Evolutionary conservation across 2,797 vertebrate genomes (phyloP), one percentile per base, ranked within the genome.

Genomic region (Pangasius macronema): DNA sequence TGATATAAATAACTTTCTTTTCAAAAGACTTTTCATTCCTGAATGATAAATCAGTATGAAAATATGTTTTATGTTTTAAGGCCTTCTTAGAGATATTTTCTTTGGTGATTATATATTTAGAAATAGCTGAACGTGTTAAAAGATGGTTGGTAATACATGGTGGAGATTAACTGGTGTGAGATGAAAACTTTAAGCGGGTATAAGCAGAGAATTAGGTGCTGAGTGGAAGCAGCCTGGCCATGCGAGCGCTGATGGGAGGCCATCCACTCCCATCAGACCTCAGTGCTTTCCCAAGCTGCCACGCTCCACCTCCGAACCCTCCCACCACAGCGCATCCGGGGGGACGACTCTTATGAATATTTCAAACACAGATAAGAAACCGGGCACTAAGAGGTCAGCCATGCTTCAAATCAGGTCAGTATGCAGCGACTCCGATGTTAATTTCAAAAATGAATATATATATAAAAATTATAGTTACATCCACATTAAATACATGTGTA

Each of bases 361-460:
- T 92, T 90, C 85, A 91, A 89, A 86, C 53, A 86, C 75, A 87
- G 89, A 92, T 90, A 90, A 91, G 87, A 90, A 87, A 89, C 61
- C 82, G 86, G 87, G 89, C 88, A 84, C 83, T 86, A 83, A 90
- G 87, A 86, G 89, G 88, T 90, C 90, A 87, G 84, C 70, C 89
- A 87, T 88, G 87, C 86, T 88, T 90, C 83, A 91, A 90, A 91
- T 90, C 87, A 91, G 81, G 82, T 85, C 86, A 76, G 86, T 59
- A 73, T 90, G 85, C 86, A n/a, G n/a, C n/a, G n/a, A n/a, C n/a
- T n/a, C n/a, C n/a, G n/a, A n/a, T n/a, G n/a, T n/a, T n/a, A n/a
- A n/a, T n/a, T n/a, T n/a, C n/a, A n/a, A n/a, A n/a, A n/a, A n/a
- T n/a, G n/a, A n/a, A n/a, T n/a, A n/a, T n/a, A n/a, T n/a, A n/a